A percentile compares a stretch with the other conserved stretches of the same genome.
Conservation (phyloP, 2,113 vertebrate species). For the Lophura nycthemera region DNA sequence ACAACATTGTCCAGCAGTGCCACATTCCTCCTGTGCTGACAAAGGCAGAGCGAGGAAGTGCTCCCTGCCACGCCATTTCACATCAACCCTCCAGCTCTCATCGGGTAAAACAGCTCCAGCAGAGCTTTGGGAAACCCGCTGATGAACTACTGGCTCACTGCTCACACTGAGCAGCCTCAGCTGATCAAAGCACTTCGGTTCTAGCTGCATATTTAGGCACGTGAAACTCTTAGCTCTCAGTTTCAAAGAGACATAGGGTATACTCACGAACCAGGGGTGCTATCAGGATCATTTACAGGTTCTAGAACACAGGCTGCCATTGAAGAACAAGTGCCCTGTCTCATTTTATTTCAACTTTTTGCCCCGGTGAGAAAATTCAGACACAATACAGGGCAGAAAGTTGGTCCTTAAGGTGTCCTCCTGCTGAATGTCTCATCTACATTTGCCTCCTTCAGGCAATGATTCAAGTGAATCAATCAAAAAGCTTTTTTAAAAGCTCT, state of each 20-base stretch:
- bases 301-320: neutral
- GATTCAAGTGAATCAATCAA: slow-evolving; percentile 3
- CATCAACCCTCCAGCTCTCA: neutral
- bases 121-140: neutral
- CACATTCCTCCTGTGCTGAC: neutral
- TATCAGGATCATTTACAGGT: neutral
- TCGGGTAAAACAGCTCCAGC: neutral
- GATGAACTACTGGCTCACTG: neutral
- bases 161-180: neutral
- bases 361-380: neutral
- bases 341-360: neutral
- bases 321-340: neutral
- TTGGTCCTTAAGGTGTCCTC: neutral
- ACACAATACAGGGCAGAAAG: neutral
- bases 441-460: slow-evolving; percentile 8
- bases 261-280: neutral
- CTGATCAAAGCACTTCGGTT: neutral
- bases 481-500: neutral
- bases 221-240: neutral
- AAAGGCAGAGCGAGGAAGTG: neutral
- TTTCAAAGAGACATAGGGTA: neutral
- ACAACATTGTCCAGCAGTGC: neutral
- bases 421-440: neutral
- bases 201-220: neutral
- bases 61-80: neutral